Evolutionary conservation across 2,113 vertebrate genomes (phyloP).

Genomic region (Paradisaea rubra): DNA sequence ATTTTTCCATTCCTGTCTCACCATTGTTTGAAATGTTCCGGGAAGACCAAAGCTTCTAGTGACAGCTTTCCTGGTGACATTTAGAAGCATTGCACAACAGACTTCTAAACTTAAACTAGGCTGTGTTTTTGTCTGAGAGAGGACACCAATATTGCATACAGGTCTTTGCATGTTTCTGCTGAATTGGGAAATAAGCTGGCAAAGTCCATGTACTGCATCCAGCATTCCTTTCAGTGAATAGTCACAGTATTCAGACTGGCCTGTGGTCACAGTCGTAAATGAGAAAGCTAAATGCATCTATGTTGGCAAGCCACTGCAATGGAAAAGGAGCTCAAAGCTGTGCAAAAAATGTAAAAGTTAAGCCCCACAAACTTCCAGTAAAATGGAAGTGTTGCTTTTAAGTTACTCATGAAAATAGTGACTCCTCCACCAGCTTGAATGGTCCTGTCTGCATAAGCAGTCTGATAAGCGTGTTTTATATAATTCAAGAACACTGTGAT

Average conservation of each 20-base stretch:
- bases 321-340: not conserved
- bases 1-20: not conserved
- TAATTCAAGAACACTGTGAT: not conserved
- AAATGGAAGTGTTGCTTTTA: not conserved
- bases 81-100: not conserved
- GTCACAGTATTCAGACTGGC: not conserved
- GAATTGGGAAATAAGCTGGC: slow-evolving; percentile 7
- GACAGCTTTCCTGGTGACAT: not conserved
- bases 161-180: not conserved
- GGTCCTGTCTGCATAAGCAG: not conserved
- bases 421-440: not conserved
- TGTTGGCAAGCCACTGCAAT: not conserved
- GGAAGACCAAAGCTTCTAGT: not conserved
- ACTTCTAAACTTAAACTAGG: not conserved
- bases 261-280: not conserved
- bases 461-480: not conserved
- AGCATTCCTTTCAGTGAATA: slow-evolving; percentile 12
- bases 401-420: not conserved
- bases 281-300: not conserved
- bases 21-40: not conserved
- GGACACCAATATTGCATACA: not conserved
- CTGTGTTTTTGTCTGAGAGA: not conserved
- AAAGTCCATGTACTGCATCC: not conserved
- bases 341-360: not conserved
- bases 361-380: not conserved